Evolutionary conservation across 2,113 vertebrate genomes (phyloP), one percentile per base, ranked within the genome.

Genomic region (Tamias sibiricus): DNA sequence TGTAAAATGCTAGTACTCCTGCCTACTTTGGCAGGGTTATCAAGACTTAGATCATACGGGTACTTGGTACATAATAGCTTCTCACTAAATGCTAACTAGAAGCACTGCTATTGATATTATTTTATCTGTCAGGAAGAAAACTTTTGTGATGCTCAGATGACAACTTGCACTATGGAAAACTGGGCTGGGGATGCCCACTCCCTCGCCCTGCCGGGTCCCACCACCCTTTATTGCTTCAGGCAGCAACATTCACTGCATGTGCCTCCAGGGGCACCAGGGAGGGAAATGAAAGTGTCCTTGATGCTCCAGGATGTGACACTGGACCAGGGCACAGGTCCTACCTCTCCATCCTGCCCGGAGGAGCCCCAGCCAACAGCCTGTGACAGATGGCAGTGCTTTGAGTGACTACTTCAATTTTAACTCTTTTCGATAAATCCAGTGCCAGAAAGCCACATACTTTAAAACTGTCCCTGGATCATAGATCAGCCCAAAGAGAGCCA

Each of bases 401-500:
- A 98, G 97, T 79, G 97, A 64, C 98, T 93, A 96, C 97, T 98
- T 92, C 98, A 57, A 91, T 98, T 98, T 98, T 98, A 49, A 90
- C 88, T 97, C 97, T 98, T 95, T 94, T 94, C 82, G 74, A 13
- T 97, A 98, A 98, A 98, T 95, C 97, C 95, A 28, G 6, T 32
- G n/a, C 98, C 97, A 71, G 87, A 96, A 96, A 97, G 94, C 94
- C 98, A 97, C 98, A 95, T 83, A 92, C 97, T 98, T 98, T 97
- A 97, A 97, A 94, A 98, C 96, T 97, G 97, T 97, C 96, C n/a
- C 97, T 22, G 88, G 96, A 98, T 97, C 95, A 98, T 98, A 99
- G 98, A 98, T 98, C 98, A 98, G 96, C 97, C 76, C 94, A 95
- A 98, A 98, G 97, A 98, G 97, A 97, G 95, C 54, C 96, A 96